These are phyloP conservation scores for Stegastes partitus DNA, from an alignment of 2,113 vertebrate genomes.

Conservation along the genomic window DNA sequence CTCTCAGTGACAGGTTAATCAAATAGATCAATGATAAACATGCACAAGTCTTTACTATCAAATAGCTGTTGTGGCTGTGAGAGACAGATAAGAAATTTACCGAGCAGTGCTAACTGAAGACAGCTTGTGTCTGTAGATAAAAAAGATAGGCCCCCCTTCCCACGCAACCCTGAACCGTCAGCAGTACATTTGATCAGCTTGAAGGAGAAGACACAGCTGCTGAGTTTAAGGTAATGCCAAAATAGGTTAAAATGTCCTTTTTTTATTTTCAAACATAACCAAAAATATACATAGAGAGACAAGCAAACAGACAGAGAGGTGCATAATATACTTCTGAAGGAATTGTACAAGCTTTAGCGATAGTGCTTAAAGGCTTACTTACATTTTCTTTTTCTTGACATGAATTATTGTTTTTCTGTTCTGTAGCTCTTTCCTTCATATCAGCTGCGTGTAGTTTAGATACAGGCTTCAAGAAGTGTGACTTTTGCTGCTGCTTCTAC, in stretches of 20 bases:
- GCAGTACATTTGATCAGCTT: slow-evolving; percentile 43
- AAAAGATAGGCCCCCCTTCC: slow-evolving; percentile 23
- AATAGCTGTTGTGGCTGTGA: slow-evolving; percentile 33
- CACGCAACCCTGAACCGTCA: slow-evolving; percentile 15
- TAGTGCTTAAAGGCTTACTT: background rate
- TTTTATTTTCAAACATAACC: slow-evolving; percentile 21
- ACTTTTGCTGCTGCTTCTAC: slow-evolving; percentile 49
- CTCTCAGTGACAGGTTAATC: background rate
- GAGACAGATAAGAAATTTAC: slow-evolving; percentile 66
- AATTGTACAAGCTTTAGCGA: background rate
- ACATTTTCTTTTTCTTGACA: slow-evolving; percentile 23
- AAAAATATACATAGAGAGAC: background rate
- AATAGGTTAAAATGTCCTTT: slow-evolving; percentile 6
- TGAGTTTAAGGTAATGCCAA: slow-evolving; percentile 68
- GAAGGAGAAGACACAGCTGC: slow-evolving; percentile 30
- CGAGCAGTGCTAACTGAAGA: slow-evolving; percentile 41
- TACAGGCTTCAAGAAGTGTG: slow-evolving; percentile 50
- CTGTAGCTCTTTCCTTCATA: background rate
- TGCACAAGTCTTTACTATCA: background rate
- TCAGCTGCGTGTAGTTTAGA: slow-evolving; percentile 35
- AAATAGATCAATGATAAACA: background rate
- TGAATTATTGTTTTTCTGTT: slow-evolving; percentile 18
- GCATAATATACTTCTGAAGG: background rate
- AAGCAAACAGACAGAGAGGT: background rate
- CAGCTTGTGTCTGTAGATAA: slow-evolving; percentile 69